Evolutionary conservation across 2,113 vertebrate genomes (phyloP), one percentile per base, ranked within the genome.

Genomic region (Eubucco bourcierii): DNA sequence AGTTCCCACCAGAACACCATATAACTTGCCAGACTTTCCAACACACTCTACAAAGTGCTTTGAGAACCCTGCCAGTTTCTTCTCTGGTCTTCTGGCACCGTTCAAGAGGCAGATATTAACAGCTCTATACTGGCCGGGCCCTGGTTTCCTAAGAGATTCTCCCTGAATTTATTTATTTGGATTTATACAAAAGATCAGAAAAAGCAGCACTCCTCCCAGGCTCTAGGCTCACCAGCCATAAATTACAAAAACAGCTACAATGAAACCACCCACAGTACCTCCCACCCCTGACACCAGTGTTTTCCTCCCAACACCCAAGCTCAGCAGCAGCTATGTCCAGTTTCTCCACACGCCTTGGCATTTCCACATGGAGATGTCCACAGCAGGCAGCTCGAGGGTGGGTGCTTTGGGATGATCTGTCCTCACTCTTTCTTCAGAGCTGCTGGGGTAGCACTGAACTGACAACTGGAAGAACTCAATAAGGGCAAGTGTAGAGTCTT

Each of bases 161-260:
- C 94, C 80, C 90, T 95, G 91, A 87, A 95, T 93, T 96, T 96
- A 96, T 96, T 95, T 95, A 95, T 93, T 96, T 95, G 94, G 92
- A 93, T 92, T 96, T 96, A 96, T 90, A 95, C 94, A 96, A 95
- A 96, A 84, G 90, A 96, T 85, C 90, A 95, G 91, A 68, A 95
- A 95, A 94, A 95, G 83, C 88, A 94, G 70, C 90, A 94, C 86
- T 95, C 96, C 95, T 96, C 96, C 94, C 93, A 88, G 88, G 94
- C 94, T 95, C 63, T 86, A 90, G 95, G 83, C 93, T 96, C 96
- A 94, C 88, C 86, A 95, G 95, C 77, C 90, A 88, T 95, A 93
- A 96, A 96, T 96, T 84, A 96, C 50, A 76, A 34, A 86, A 90
- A 86, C 88, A 93, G 90, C 96, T 92, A 96, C 95, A 96, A 94